phyloP scores from a whole-genome alignment of 2,888 invertebrate species.

The Thymelicus sylvestris region DNA sequence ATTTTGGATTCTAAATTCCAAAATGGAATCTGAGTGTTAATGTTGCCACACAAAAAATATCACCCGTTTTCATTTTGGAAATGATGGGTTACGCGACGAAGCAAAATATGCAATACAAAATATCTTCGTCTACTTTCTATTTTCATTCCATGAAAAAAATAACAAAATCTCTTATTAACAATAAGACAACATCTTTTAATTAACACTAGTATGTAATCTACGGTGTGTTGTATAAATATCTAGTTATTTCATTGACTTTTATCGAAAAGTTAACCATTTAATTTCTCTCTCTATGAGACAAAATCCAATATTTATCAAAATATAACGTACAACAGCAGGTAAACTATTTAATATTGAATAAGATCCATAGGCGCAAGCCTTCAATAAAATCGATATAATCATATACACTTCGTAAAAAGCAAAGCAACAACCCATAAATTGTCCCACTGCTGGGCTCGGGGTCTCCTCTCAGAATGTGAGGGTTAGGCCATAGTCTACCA shows the following conservation, averaged over 20 bases:
- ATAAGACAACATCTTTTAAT: constrained; percentile 20
- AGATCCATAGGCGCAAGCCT: constrained; percentile 41
- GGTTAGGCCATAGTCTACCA: too few species aligned
- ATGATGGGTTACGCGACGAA: constrained; percentile 31
- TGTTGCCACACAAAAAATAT: constrained; percentile 57
- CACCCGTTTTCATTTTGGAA: constrained; percentile 40
- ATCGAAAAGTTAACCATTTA: constrained; percentile 22
- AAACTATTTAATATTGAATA: constrained; percentile 40
- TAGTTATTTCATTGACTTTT: constrained; percentile 35
- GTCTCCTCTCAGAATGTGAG: too few species aligned
- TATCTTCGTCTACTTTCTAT: constrained; percentile 9
- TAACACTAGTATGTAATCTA: constrained; percentile 33
- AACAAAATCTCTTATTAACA: constrained; percentile 22
- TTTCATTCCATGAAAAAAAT: constrained; percentile 28
- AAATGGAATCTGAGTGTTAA: constrained; percentile 59
- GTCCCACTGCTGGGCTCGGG: too few species aligned
- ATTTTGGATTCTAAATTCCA: constrained; percentile 44
- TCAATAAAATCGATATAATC: constrained; percentile 51
- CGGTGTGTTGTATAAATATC: constrained; percentile 42
- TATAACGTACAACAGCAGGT: constrained; percentile 43
- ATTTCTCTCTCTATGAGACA: constrained; percentile 42
- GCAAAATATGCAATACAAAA: constrained; percentile 33
- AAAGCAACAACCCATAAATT: too few species aligned
- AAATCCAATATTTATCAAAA: constrained; percentile 51
- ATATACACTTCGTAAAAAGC: constrained; percentile 47